Conservation (phyloP, 2,888 invertebrate species). For the Thera obeliscata region DNA sequence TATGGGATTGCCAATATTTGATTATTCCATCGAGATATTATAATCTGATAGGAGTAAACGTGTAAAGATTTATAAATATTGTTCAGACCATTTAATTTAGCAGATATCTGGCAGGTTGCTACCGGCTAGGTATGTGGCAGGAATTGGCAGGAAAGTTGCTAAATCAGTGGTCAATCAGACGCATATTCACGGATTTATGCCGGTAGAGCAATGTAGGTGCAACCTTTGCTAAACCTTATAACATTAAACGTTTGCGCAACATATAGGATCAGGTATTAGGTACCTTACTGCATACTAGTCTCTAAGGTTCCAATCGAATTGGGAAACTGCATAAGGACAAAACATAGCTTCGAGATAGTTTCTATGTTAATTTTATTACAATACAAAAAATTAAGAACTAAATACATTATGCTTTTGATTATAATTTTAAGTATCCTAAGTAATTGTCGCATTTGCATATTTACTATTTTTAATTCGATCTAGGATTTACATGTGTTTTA, state of each 20-base stretch:
- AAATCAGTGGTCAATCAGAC: conserved; percentile 31
- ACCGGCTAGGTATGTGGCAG: conserved; percentile 15
- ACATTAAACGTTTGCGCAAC: conserved; percentile 17
- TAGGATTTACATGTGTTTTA: no score
- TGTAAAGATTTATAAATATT: no score
- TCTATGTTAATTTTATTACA: neutral
- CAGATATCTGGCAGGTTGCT: neutral
- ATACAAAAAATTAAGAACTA: no score
- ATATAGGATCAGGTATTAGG: conserved; percentile 1
- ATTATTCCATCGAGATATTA: no score
- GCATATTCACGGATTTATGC: conserved; percentile 29
- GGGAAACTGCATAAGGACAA: neutral
- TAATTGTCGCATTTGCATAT: no score
- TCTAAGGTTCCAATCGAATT: conserved; percentile 7
- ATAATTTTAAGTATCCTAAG: no score
- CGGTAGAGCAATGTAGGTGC: conserved; percentile 19
- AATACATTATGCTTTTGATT: no score
- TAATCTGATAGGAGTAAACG: no score
- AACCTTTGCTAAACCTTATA: conserved; percentile 16
- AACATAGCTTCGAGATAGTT: neutral
- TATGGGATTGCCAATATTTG: no score
- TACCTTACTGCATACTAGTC: neutral
- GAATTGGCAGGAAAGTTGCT: conserved; percentile 28
- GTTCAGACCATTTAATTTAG: neutral
- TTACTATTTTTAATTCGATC: no score